Evolutionary conservation across 2,113 vertebrate species (phyloP), one percentile per base, ranked within the genome.

Genomic region (Grammatotria lemairii): DNA sequence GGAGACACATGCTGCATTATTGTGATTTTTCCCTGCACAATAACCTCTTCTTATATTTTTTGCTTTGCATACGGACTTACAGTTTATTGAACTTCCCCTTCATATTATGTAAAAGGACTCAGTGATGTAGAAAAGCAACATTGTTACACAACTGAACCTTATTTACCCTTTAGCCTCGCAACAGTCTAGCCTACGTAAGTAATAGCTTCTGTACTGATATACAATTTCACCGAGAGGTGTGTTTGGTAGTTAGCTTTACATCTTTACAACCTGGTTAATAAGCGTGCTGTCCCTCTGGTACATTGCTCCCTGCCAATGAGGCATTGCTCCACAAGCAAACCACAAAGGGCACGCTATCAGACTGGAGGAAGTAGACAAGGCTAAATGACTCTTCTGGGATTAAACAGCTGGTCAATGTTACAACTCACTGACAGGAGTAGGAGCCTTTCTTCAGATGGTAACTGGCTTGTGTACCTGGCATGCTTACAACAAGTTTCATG

Each of bases 271-370:
- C 28, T 84, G 78, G 68, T 87, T 81, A 90, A 31, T 90, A 82
- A 68, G 80, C 81, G 73, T 12, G 11, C 70, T 63, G 49, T 81
- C 87, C 63, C 84, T 82, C 58, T 79, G 58, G 86, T 60, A 83
- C 68, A 89, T 80, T 86, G 80, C 88, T 87, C 68, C 33, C 65
- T 73, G 3, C 81, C 88, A 91, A 87, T 85, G 88, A 90, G 70
- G 90, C 89, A 9, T 84, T 75, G 81, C 91, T 75, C 87, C 84
- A 90, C 88, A 88, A 85, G 93, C 79, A 83, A 93, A 88, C 84
- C 90, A 81, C 75, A 63, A 19, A 91, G 84, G 86, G 85, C 63
- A 51, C 17, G 9, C 83, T 53, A 84, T 90, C 85, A 90, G 58
- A 51, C 26, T 85, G 53, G 83, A 84, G 63, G 82, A 84, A 89